Evolutionary conservation across 2,797 vertebrate species (phyloP).

Genomic region (Lagorchestes hirsutus): DNA sequence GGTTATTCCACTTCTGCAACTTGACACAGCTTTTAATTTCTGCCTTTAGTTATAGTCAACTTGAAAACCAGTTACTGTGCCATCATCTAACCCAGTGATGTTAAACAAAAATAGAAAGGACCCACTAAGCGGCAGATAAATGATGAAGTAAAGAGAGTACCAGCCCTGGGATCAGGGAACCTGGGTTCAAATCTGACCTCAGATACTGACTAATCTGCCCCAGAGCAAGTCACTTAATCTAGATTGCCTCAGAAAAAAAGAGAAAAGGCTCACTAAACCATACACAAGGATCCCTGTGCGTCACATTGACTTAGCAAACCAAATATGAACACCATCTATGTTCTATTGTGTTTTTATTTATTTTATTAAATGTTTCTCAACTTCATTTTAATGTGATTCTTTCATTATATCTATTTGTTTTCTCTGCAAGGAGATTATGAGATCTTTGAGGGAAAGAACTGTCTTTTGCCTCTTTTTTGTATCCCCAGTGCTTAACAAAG

Average conservation of each 20-base stretch:
- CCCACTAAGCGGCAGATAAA: too few species aligned
- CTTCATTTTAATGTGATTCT: too few species aligned
- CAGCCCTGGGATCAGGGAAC: background rate
- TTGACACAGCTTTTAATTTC: background rate
- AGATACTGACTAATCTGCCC: background rate
- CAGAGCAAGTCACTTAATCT: background rate
- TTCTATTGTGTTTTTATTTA: background rate
- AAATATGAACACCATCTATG: background rate
- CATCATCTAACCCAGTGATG: background rate
- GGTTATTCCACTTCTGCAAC: background rate
- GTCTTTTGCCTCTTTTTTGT: too few species aligned
- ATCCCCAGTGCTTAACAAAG: too few species aligned
- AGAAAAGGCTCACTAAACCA: background rate
- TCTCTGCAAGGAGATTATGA: too few species aligned
- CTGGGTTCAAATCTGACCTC: background rate
- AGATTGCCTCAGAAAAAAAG: background rate
- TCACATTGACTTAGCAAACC: too few species aligned
- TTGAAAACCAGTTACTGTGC: background rate
- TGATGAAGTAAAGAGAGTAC: too few species aligned
- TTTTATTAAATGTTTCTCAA: background rate
- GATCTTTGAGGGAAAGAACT: too few species aligned
- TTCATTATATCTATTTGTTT: too few species aligned
- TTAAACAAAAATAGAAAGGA: background rate
- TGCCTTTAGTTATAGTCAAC: background rate
- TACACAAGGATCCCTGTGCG: background rate